phyloP scores from a whole-genome alignment of 2,797 vertebrate genomes.

The Anguilla marmorata region DNA sequence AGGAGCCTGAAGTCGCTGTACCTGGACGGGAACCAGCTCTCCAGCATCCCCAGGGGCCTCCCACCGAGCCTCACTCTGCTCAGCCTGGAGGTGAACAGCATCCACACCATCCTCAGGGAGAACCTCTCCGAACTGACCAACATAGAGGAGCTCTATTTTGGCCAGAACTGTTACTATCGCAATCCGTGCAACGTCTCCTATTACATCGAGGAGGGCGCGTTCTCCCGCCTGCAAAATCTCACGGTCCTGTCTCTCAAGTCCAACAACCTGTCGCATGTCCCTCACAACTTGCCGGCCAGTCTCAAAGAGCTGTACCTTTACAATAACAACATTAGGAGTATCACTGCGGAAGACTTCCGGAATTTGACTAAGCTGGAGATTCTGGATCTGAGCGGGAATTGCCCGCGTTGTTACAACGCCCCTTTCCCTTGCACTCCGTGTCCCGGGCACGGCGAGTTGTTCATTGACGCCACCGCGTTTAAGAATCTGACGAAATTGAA shows the following conservation, averaged over 20 bases:
- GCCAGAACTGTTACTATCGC: constrained; percentile 93
- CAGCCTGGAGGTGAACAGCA: constrained; percentile 90
- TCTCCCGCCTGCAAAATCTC: constrained; percentile 76
- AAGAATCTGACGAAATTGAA: constrained; percentile 74
- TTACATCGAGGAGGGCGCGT: constrained; percentile 76
- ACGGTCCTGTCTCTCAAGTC: constrained; percentile 85
- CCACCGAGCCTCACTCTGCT: constrained; percentile 79
- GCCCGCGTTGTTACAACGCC: constrained; percentile 89
- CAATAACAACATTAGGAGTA: constrained; percentile 81
- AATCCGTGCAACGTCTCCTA: constrained; percentile 90
- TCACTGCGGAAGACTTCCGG: constrained; percentile 77
- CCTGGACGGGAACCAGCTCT: constrained; percentile 89
- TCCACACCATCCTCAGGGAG: constrained; percentile 72
- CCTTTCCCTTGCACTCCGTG: constrained; percentile 88
- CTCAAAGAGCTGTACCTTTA: constrained; percentile 88
- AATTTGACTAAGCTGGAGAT: constrained; percentile 80
- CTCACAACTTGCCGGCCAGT: constrained; percentile 73
- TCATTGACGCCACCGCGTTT: constrained; percentile 78
- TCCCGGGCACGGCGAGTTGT: constrained; percentile 66
- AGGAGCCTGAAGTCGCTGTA: constrained; percentile 80
- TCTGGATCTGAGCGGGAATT: constrained; percentile 92
- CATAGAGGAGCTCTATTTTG: constrained; percentile 81
- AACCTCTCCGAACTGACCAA: constrained; percentile 80
- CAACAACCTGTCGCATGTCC: constrained; percentile 86
- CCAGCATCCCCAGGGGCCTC: constrained; percentile 79